Evolutionary conservation across 1,140 invertebrate genomes (phyloP), one percentile per base, ranked within the genome.

Genomic region (Physella acuta): DNA sequence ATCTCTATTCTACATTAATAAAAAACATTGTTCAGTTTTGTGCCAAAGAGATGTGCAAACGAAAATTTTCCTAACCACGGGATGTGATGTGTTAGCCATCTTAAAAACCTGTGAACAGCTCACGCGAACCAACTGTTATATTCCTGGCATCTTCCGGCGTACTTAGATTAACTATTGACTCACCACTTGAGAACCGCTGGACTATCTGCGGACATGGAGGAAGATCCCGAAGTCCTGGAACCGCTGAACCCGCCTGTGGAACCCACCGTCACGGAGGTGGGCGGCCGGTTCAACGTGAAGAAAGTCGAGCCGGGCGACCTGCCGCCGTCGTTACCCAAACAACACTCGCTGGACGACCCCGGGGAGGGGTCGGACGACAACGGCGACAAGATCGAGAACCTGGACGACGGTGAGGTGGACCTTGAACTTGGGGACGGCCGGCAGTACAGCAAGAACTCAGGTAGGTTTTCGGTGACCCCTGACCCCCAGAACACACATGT

Each of bases 211-310:
- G n/a, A n/a, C n/a, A n/a, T n/a, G n/a, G 62, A 64, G 49, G 62
- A 64, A 20, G 62, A 64, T 17, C 2, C 11, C 26, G 62, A 64
- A 5, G 62, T 64, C 3, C 49, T 64, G 62, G 62, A 64, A 20
- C 62, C 62, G 24, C 20, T 64, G 16, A 64, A 64, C 44, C 44
- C 44, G 3, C 62, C 62, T 20, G 62, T 51, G n/a, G 24, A 33
- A 34, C 24, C 3, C 4, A 5, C 62, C 30, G 49, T 26, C 17
- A 24, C 37, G 20, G n/a, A 24, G 37, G 24, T 63, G 3, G 61
- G 62, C 3, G 49, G 62, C 3, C 20, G 62, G 44, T 64, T 64
- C 33, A 64, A 64, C 26, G 62, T 64, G 14, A 5, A 64, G 28
- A 64, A 51, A 30, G n/a, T 64, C 3, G 3, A 37, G 1, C 2